Conservation (phyloP, 2,113 vertebrate genomes). For the Rhegmatorhina hoffmannsi region DNA sequence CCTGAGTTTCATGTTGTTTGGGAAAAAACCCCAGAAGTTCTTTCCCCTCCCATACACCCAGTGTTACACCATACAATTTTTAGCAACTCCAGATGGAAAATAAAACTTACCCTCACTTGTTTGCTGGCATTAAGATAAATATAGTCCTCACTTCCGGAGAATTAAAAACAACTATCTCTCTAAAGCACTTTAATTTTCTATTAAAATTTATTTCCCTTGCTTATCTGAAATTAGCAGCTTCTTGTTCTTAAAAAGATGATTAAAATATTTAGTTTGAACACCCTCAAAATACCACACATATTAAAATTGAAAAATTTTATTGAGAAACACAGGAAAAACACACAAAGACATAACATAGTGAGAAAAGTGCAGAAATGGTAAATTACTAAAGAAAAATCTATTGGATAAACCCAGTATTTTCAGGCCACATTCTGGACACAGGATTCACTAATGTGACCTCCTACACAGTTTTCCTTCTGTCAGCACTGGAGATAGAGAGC, state of each 20-base stretch:
- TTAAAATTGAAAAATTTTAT: conserved; percentile 31
- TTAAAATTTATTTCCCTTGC: not conserved
- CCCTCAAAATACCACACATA: not conserved
- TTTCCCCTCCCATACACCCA: not conserved
- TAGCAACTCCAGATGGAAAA: conserved; percentile 35
- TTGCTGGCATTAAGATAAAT: conserved; percentile 36
- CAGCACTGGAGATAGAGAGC: not conserved
- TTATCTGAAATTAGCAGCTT: not conserved
- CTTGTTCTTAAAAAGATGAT: not conserved
- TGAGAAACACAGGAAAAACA: conserved; percentile 6
- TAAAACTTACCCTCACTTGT: not conserved
- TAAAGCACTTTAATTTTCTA: not conserved
- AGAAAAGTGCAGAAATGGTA: not conserved
- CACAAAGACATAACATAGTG: not conserved
- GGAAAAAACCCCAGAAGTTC: not conserved
- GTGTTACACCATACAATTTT: not conserved
- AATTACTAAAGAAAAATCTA: not conserved
- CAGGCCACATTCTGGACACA: not conserved
- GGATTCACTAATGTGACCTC: not conserved
- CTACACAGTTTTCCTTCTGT: not conserved
- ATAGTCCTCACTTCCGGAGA: not conserved
- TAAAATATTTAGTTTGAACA: not conserved
- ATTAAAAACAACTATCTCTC: not conserved
- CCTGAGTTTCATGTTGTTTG: not conserved
- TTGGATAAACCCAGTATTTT: not conserved